These are phyloP conservation scores for Lepidostoma basale DNA, from an alignment of 1,140 invertebrate species.

Conservation along the genomic window DNA sequence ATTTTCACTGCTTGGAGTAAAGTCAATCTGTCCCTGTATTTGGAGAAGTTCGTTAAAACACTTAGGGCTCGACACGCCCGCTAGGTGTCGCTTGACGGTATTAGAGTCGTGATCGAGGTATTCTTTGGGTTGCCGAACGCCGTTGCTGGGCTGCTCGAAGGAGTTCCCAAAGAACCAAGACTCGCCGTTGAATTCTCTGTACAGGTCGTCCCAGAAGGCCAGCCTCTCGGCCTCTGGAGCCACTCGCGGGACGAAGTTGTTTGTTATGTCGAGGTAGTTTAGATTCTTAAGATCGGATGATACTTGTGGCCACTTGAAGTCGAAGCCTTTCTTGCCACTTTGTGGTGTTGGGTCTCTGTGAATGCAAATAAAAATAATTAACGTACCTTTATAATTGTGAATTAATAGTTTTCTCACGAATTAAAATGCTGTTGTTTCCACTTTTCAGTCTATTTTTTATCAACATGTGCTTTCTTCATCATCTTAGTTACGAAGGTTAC, in stretches of 20 bases:
- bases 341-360: constrained; percentile 63
- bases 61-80: not conserved
- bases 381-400: not conserved
- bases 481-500: no score
- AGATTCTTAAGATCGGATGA: constrained; percentile 55
- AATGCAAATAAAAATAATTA: no score
- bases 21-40: no score
- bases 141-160: not conserved
- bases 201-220: constrained; percentile 66
- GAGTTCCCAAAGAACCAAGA: constrained; percentile 22
- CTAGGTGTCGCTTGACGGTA: not conserved
- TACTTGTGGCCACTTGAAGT: constrained; percentile 62
- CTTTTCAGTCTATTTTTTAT: not conserved
- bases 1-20: no score
- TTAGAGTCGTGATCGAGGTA: not conserved
- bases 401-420: not conserved
- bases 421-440: not conserved
- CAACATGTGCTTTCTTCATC: no score
- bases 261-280: constrained; percentile 63
- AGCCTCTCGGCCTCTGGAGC: constrained; percentile 62
- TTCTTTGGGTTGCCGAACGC: not conserved
- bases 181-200: constrained; percentile 57
- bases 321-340: constrained; percentile 56
- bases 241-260: constrained; percentile 55
- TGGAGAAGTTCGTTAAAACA: not conserved